Conservation (phyloP, 2,888 invertebrate genomes). For the Plutella xylostella region DNA sequence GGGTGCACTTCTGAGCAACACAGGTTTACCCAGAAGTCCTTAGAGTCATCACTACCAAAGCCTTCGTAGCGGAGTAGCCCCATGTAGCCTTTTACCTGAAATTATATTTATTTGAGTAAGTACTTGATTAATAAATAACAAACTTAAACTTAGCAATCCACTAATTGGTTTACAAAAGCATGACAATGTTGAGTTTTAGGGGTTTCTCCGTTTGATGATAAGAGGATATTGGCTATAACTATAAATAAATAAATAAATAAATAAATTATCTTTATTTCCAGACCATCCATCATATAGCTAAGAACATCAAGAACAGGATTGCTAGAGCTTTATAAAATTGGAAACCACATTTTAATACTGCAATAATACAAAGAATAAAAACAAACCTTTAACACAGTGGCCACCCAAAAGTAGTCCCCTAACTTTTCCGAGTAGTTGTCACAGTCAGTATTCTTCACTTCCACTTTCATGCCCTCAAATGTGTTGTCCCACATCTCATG, state of each 20-base stretch:
- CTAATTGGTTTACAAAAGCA: too few species aligned
- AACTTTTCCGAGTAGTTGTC: conserved; percentile 82
- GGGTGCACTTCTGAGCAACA: conserved; percentile 96
- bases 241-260: too few species aligned
- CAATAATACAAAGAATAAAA: too few species aligned
- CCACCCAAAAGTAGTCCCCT: conserved; percentile 96
- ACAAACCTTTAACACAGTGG: conserved; percentile 82
- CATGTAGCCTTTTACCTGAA: conserved; percentile 85
- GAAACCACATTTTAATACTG: too few species aligned
- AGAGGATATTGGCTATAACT: too few species aligned
- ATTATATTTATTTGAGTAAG: too few species aligned
- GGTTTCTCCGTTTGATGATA: too few species aligned
- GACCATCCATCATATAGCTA: neutral
- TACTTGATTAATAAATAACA: too few species aligned
- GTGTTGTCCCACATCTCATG: conserved; percentile 92
- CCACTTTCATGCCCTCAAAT: conserved; percentile 91
- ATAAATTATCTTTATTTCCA: neutral
- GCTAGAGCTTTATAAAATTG: too few species aligned
- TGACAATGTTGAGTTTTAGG: too few species aligned
- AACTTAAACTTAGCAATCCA: too few species aligned
- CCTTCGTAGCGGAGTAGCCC: conserved; percentile 91
- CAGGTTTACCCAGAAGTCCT: conserved; percentile 97
- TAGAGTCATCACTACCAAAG: conserved; percentile 86
- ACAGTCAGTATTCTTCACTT: conserved; percentile 91
- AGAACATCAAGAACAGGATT: conserved; percentile 7